A percentile compares a stretch with the other conserved stretches of the same genome.
phyloP scores from a whole-genome alignment of 2,888 invertebrate genomes.

The Hyalella azteca region DNA sequence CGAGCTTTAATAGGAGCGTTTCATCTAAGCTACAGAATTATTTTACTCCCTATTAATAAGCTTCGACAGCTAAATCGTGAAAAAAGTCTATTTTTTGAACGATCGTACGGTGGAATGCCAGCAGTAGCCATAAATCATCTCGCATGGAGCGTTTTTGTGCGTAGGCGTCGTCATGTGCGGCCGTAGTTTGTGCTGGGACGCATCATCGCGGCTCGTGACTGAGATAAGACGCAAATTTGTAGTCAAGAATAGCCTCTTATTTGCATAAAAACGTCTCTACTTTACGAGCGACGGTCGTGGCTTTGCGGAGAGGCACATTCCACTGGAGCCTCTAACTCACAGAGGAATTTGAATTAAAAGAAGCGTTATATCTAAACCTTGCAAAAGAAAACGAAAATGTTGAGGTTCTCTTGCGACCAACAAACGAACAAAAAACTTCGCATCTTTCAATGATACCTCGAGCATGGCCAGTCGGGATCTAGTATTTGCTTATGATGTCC shows the following conservation, averaged over 20 bases:
- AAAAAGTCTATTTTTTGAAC: too few species aligned
- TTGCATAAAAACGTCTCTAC: conserved; percentile 36
- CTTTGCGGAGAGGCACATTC: conserved; percentile 31
- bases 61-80: too few species aligned
- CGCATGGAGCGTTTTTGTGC: too few species aligned
- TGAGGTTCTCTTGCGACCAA: background rate
- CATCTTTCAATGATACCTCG: background rate
- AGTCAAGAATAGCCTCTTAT: conserved; percentile 32
- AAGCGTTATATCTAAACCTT: conserved; percentile 9
- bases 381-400: background rate
- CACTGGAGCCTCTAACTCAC: background rate
- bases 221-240: conserved; percentile 32
- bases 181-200: conserved; percentile 20
- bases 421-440: conserved; percentile 8
- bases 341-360: conserved; percentile 30
- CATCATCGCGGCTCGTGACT: conserved; percentile 30
- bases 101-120: too few species aligned
- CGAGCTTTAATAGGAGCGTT: too few species aligned
- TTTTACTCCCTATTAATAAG: too few species aligned
- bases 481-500: conserved; percentile 31
- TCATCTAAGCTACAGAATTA: too few species aligned
- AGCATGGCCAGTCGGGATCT: background rate
- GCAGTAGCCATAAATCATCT: too few species aligned
- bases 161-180: background rate
- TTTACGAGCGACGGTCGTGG: conserved; percentile 20